A percentile compares a stretch with the other conserved stretches of the same genome.
Conservation (phyloP, 2,888 invertebrate species). For the Chirona hameri region DNA sequence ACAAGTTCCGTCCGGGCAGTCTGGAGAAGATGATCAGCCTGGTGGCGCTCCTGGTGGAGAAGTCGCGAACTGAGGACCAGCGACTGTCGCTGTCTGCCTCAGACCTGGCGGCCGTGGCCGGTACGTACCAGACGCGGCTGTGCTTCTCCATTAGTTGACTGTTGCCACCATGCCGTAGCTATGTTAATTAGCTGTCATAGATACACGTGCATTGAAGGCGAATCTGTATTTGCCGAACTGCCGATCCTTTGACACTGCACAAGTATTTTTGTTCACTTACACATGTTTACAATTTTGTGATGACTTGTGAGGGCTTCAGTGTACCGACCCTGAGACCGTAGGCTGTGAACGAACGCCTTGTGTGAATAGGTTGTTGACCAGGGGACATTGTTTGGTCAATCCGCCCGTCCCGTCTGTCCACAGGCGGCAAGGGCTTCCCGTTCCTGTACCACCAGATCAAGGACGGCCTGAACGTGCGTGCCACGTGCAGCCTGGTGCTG, state of each 20-base stretch:
- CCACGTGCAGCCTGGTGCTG: slow-evolving; percentile 86
- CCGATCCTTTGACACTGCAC: no score
- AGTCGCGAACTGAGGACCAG: slow-evolving; percentile 73
- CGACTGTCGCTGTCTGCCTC: slow-evolving; percentile 53
- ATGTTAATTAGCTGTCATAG: no score
- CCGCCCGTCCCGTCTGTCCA: background rate
- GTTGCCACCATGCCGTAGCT: no score
- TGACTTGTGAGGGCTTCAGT: no score
- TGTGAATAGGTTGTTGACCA: no score
- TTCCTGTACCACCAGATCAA: slow-evolving; percentile 92
- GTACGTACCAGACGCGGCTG: background rate
- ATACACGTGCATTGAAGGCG: no score
- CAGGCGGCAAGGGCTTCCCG: slow-evolving; percentile 68
- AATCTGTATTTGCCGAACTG: no score
- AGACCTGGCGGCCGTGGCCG: slow-evolving; percentile 30
- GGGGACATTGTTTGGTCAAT: no score
- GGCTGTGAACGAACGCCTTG: no score
- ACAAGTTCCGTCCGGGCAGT: slow-evolving; percentile 82
- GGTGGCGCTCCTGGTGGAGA: slow-evolving; percentile 81
- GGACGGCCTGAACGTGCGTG: slow-evolving; percentile 85
- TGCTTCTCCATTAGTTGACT: background rate
- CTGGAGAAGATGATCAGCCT: slow-evolving; percentile 93
- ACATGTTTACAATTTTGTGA: no score
- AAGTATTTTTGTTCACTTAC: no score
- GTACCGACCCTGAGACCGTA: no score